Conservation (phyloP, 1,140 invertebrate species). For the Conus ventricosus region DNA sequence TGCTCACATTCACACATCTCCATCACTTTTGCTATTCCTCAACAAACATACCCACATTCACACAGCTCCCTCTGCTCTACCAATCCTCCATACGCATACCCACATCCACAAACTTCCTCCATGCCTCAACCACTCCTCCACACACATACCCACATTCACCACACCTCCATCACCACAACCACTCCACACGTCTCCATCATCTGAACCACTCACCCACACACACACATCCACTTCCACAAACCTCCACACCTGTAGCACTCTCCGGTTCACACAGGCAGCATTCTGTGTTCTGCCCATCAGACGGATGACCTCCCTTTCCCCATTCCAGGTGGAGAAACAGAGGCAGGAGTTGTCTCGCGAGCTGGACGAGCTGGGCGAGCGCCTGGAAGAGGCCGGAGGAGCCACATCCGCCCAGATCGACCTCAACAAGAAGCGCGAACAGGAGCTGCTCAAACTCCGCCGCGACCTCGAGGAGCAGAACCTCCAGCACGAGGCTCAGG, state of each 20-base stretch:
- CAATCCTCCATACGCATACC: background rate
- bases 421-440: conserved; percentile 99
- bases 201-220: too few relatives aligned
- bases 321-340: conserved; percentile 90
- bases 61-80: too few relatives aligned
- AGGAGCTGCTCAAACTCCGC: conserved; percentile 97
- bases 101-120: background rate
- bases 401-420: conserved; percentile 99
- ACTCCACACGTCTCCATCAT: too few relatives aligned
- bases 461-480: conserved; percentile 98
- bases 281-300: background rate
- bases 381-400: conserved; percentile 98
- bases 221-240: too few relatives aligned
- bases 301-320: background rate
- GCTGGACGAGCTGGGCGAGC: conserved; percentile 96
- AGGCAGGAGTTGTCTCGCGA: conserved; percentile 96
- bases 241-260: too few relatives aligned
- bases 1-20: too few relatives aligned
- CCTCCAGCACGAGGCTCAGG: conserved; percentile 97
- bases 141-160: background rate
- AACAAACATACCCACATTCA: too few relatives aligned
- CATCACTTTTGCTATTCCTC: too few relatives aligned
- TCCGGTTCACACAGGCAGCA: background rate
- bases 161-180: too few relatives aligned
- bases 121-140: background rate